Conservation (phyloP, 2,113 vertebrate genomes). For the Forbesichthys agassizii region DNA sequence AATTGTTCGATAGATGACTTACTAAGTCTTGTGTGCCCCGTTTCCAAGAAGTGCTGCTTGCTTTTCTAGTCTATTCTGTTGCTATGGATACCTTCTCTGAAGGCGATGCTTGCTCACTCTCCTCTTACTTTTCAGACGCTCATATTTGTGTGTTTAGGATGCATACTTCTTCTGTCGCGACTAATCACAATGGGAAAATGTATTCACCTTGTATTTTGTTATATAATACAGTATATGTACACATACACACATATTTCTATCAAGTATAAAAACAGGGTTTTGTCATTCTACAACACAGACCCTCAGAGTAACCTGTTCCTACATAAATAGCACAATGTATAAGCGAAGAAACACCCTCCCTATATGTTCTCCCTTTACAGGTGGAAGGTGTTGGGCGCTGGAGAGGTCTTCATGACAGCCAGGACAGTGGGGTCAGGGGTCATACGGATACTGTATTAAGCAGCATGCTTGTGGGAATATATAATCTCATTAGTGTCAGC, state of each 20-base stretch:
- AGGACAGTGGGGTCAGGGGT: conserved; percentile 25
- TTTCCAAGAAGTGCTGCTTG: conserved; percentile 47
- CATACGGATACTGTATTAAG: conserved; percentile 40
- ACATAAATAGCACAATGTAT: too few relatives aligned
- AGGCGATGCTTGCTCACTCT: conserved; percentile 11
- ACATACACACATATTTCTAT: too few relatives aligned
- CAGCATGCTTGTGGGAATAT: conserved; percentile 20
- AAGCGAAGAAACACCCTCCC: too few relatives aligned
- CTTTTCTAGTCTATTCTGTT: conserved; percentile 26
- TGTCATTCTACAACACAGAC: too few relatives aligned
- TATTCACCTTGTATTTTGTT: too few relatives aligned
- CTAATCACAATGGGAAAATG: too few relatives aligned
- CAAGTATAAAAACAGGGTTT: too few relatives aligned
- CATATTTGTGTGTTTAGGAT: neutral
- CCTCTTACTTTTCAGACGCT: conserved; percentile 1
- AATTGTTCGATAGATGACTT: neutral
- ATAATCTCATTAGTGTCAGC: conserved; percentile 35
- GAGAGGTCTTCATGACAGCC: too few relatives aligned
- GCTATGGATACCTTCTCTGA: conserved; percentile 49
- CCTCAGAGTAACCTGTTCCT: too few relatives aligned
- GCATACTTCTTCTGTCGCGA: neutral
- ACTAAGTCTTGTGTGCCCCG: conserved; percentile 16
- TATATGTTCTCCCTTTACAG: too few relatives aligned
- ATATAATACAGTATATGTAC: too few relatives aligned
- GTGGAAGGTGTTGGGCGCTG: too few relatives aligned